Evolutionary conservation across 2,797 vertebrate genomes (phyloP), one percentile per base, ranked within the genome.

Genomic region (Cyclopterus lumpus): DNA sequence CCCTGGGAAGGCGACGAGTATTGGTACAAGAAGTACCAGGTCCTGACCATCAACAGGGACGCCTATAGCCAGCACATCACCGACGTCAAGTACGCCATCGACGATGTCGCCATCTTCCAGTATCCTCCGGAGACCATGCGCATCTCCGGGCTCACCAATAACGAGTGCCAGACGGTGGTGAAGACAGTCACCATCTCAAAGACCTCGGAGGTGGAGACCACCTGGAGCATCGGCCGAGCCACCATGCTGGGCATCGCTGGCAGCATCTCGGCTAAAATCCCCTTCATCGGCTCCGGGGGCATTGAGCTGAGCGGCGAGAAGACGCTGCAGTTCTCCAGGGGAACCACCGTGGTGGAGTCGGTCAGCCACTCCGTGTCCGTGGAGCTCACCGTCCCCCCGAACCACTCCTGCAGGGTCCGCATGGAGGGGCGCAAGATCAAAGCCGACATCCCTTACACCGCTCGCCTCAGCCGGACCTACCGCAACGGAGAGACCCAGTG

Each of bases 21-120:
- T 55, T 95, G 93, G 94, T 95, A 95, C 84, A 95, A 95, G 84
- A 68, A 5, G 0, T 95, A 95, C 63, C 88, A 95, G 65, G 95
- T 94, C 7, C 69, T 95, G 51, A 57, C 88, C 80, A 90, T 95
- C 74, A 95, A 95, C 89, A 90, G 80, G 7, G 94, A 95, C 8
- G 81, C 78, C 73, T 94, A 94, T 87, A 89, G 71, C 16, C 94
- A 95, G 85, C 90, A 92, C 67, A 91, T 94, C 57, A 82, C 81
- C 1, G 86, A 93, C 2, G 93, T 95, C 61, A 88, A 89, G 69
- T 95, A 95, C 5, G 83, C 54, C 73, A 87, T 94, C 0, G 82
- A 95, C 40, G 92, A 93, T 16, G 89, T 90, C 1, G 82, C 89
- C 74, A 89, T 94, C 11, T 94, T 93, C 82, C 91, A 95, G 75